Evolutionary conservation across 2,113 vertebrate genomes (phyloP).

Genomic region (Phylloscopus whistleri): DNA sequence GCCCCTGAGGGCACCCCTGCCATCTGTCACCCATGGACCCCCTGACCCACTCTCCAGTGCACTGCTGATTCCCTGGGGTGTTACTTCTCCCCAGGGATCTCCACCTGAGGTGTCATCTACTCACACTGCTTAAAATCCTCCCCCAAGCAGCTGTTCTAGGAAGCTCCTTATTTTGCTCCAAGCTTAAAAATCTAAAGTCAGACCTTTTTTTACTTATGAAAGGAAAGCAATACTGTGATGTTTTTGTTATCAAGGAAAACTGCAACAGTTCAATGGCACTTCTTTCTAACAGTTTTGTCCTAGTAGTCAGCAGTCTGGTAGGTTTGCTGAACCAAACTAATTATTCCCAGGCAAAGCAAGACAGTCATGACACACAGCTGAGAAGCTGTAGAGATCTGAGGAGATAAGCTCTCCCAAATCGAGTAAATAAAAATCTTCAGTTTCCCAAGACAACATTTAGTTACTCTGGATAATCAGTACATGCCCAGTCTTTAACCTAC

Average conservation of each 20-base stretch:
- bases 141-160: neutral
- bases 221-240: neutral
- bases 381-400: neutral
- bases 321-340: neutral
- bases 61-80: neutral
- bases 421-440: neutral
- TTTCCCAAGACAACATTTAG: neutral
- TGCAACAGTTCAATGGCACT: neutral
- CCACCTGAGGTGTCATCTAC: neutral
- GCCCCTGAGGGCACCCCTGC: neutral
- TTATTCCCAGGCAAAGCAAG: neutral
- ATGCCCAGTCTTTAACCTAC: neutral
- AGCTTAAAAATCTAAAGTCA: neutral
- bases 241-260: neutral
- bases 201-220: neutral
- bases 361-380: neutral
- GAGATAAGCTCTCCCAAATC: neutral
- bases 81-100: neutral
- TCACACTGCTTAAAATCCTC: neutral
- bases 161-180: neutral
- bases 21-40: neutral
- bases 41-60: neutral
- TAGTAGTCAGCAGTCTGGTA: neutral
- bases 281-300: constrained; percentile 27
- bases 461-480: neutral